phyloP scores from a whole-genome alignment of 2,797 vertebrate species.

The Sebastolobus alascanus region DNA sequence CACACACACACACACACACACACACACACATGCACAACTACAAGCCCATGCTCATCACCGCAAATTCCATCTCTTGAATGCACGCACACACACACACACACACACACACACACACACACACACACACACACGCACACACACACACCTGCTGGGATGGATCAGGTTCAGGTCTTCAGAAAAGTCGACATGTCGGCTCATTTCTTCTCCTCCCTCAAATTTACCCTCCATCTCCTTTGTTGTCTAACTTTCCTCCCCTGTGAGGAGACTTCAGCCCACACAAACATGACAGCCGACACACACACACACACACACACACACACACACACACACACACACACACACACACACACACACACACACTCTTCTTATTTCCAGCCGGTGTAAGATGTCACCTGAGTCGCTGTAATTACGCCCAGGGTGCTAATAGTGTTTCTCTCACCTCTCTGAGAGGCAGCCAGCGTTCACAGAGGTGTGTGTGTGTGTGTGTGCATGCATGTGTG shows the following conservation, averaged over 20 bases:
- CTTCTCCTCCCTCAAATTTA: constrained; percentile 77
- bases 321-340: constrained; percentile 34
- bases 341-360: constrained; percentile 4
- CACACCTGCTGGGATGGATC: constrained; percentile 70
- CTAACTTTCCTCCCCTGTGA: constrained; percentile 75
- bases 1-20: background rate
- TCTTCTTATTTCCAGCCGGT: constrained; percentile 56
- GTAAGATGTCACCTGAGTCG: constrained; percentile 84
- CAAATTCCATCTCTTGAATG: background rate
- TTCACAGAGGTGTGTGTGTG: constrained; percentile 54
- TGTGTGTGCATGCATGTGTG: constrained; percentile 43
- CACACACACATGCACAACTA: background rate
- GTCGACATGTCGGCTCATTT: constrained; percentile 75
- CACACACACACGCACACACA: constrained; percentile 32
- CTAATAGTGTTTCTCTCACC: constrained; percentile 85
- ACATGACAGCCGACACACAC: constrained; percentile 61
- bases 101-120: constrained; percentile 31
- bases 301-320: constrained; percentile 47
- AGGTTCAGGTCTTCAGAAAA: constrained; percentile 69
- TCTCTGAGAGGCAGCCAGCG: constrained; percentile 62
- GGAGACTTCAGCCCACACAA: constrained; percentile 69
- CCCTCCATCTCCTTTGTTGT: constrained; percentile 78
- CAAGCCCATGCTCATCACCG: background rate
- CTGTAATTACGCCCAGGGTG: constrained; percentile 86
- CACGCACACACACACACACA: too few relatives aligned